A percentile compares a stretch with the other conserved stretches of the same genome.
These are phyloP conservation scores for Acipenser oxyrinchus DNA, from an alignment of 2,797 vertebrate genomes.

Conservation along the genomic window DNA sequence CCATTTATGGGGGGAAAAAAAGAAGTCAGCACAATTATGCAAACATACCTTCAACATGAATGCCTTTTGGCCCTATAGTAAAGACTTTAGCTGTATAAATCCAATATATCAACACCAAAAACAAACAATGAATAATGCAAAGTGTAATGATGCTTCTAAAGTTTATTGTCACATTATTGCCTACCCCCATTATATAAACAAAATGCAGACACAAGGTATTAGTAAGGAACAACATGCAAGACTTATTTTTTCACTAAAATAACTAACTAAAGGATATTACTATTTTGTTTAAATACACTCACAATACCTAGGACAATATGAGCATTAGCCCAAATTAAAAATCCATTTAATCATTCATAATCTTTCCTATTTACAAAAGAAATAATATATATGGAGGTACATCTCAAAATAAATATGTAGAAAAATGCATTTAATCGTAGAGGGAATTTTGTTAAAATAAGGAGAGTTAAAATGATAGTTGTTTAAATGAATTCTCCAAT, in stretches of 20 bases:
- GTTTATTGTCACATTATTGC: not conserved
- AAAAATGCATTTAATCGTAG: slow-evolving; percentile 7
- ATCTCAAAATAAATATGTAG: slow-evolving; percentile 8
- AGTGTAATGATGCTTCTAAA: too few relatives aligned
- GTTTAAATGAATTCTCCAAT: slow-evolving; percentile 84
- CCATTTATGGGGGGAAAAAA: too few relatives aligned
- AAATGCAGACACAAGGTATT: slow-evolving; percentile 4
- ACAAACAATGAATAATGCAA: too few relatives aligned
- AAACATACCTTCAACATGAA: too few relatives aligned
- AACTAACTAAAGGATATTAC: slow-evolving; percentile 3
- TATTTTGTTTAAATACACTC: not conserved
- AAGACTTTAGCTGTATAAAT: too few relatives aligned
- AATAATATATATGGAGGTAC: not conserved
- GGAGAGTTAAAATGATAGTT: slow-evolving; percentile 5
- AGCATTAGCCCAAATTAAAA: not conserved
- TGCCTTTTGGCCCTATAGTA: too few relatives aligned
- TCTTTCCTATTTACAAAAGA: too few relatives aligned
- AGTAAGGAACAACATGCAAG: not conserved
- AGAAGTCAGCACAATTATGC: too few relatives aligned
- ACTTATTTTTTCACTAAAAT: not conserved
- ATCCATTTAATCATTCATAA: not conserved
- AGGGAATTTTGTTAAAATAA: slow-evolving; percentile 2
- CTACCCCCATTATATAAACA: slow-evolving; percentile 2
- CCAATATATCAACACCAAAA: too few relatives aligned
- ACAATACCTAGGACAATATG: not conserved